Evolutionary conservation across 2,113 vertebrate genomes (phyloP), one percentile per base, ranked within the genome.

Genomic region (Psilopsiagon aurifrons): DNA sequence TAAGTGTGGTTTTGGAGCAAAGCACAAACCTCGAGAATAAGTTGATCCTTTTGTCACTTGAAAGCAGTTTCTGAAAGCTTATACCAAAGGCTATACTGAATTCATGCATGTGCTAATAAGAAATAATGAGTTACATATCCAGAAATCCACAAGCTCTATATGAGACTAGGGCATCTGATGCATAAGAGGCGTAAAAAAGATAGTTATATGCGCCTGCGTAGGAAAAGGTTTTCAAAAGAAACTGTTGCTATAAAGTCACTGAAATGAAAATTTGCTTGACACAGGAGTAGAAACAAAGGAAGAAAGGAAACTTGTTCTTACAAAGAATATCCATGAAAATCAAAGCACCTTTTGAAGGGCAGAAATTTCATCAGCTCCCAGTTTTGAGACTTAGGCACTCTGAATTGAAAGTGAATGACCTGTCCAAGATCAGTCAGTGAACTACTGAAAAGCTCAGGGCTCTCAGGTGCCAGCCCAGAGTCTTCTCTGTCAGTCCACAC

Each of bases 1-100:
- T 83, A 92, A 83, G 33, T 83, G 31, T 46, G 69, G 47, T 88
- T 94, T 96, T 86, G 86, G 85, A 96, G 93, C 68, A 83, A 60
- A 91, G 68, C 64, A 86, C 62, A 94, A 90, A 86, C 35, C 33
- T 68, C 57, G 33, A 90, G 33, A 93, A 55, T 17, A 77, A 90
- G 19, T 81, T 55, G 76, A 15, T 88, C 35, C 64, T 83, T 93
- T 94, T 96, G 14, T 68, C 33, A 17, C 33, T 51, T 80, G 54
- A 62, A 90, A 94, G 24, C 25, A 46, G 35, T 66, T 94, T 22
- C 13, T 62, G 76, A 86, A 83, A 92, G 0, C 25, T 90, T 82
- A 19, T 68, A 60, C 35, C 35, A 63, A 51, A 82, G 39, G 60
- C 51, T 11, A 22, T 67, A 54, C 31, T 83, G 35, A 70, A 52